Evolutionary conservation across 2,113 vertebrate genomes (phyloP).

Genomic region (Pangasianodon gigas): DNA sequence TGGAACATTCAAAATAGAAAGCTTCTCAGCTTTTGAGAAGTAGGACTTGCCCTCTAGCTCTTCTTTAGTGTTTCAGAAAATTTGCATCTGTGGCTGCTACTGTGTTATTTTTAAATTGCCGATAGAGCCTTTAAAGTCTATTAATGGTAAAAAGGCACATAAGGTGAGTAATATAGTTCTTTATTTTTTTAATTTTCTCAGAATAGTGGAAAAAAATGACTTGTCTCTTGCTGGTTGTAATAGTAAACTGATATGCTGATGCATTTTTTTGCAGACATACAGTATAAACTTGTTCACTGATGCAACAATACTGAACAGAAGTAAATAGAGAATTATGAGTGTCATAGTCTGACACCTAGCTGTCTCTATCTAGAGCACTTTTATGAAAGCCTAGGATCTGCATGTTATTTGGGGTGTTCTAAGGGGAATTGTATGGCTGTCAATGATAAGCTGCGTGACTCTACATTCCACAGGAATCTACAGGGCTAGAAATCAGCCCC

Average conservation of each 20-base stretch:
- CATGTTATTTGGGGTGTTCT: background rate
- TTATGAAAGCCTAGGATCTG: background rate
- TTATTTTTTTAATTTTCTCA: background rate
- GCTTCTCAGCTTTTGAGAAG: background rate
- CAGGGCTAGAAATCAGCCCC: background rate
- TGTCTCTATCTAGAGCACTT: background rate
- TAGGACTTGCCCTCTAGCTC: background rate
- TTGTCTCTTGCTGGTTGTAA: background rate
- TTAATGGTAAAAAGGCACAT: conserved; percentile 13
- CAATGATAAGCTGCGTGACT: background rate
- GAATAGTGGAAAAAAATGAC: background rate
- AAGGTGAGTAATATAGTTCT: background rate
- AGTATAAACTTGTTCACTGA: background rate
- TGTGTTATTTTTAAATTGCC: conserved; percentile 9
- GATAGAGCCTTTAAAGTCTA: background rate
- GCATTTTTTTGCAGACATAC: background rate
- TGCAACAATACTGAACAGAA: background rate
- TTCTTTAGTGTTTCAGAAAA: conserved; percentile 21
- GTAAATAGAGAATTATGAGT: background rate
- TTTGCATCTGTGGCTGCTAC: background rate
- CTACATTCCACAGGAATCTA: background rate
- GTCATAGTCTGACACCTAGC: background rate
- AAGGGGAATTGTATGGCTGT: background rate
- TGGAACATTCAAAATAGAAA: background rate
- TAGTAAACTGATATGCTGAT: background rate